Conservation (phyloP, 2,113 vertebrate species). For the Heloderma charlesbogerti region DNA sequence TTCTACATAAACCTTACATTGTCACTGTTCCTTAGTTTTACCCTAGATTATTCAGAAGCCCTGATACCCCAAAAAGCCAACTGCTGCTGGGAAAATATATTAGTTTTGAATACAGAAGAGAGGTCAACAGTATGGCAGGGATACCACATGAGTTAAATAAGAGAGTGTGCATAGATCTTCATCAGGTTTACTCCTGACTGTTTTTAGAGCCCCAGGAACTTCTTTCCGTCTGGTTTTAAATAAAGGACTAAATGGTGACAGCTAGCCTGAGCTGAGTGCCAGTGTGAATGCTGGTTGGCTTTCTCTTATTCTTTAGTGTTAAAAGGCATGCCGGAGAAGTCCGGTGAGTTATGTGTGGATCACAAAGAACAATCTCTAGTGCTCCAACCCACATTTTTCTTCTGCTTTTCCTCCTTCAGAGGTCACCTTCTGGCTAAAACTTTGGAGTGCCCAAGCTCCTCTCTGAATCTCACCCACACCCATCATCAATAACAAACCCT, state of each 20-base stretch:
- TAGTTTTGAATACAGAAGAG: background rate
- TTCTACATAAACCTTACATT: background rate
- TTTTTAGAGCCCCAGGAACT: background rate
- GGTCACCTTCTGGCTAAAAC: background rate
- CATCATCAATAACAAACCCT: background rate
- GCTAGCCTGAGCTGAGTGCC: background rate
- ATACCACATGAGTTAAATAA: conserved; percentile 2
- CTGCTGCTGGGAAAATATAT: background rate
- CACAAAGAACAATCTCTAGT: background rate
- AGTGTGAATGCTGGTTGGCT: background rate
- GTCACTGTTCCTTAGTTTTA: background rate
- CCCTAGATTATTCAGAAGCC: background rate
- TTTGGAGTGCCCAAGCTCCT: background rate
- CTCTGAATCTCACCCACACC: background rate
- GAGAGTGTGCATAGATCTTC: background rate
- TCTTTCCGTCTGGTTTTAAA: background rate
- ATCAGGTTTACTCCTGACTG: background rate
- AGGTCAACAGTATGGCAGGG: background rate
- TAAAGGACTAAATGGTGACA: background rate
- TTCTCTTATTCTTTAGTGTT: background rate
- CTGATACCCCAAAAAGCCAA: background rate
- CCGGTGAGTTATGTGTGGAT: background rate
- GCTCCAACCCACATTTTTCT: background rate
- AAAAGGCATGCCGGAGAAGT: background rate
- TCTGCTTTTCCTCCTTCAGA: background rate